Conservation (phyloP, 2,888 invertebrate species). For the Platerodrilus igneus region DNA sequence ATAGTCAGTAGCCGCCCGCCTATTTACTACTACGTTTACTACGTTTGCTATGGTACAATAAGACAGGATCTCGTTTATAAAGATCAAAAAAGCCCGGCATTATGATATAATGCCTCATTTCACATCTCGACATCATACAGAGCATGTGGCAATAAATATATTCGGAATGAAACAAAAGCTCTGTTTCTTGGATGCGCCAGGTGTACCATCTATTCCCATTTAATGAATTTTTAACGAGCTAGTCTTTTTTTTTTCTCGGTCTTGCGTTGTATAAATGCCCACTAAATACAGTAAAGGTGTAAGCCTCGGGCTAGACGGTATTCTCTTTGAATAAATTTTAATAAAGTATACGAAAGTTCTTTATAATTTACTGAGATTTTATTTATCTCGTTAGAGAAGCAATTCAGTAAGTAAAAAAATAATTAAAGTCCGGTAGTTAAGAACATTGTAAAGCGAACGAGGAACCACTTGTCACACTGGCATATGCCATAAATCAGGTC, state of each 20-base stretch:
- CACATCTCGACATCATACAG: too few species aligned
- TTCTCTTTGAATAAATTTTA: conserved; percentile 6
- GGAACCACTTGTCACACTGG: conserved; percentile 29
- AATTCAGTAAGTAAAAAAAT: conserved; percentile 17
- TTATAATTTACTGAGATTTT: neutral
- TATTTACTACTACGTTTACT: conserved; percentile 15
- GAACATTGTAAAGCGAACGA: conserved; percentile 20
- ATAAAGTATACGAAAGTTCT: conserved; percentile 1
- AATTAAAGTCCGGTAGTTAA: conserved; percentile 19
- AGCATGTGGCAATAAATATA: too few species aligned
- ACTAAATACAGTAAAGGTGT: conserved; percentile 11
- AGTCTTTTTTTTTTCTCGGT: conserved; percentile 17
- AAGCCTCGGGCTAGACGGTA: conserved; percentile 8
- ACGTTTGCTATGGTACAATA: conserved; percentile 17
- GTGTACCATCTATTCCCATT: conserved; percentile 18
- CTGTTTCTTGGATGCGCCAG: too few species aligned
- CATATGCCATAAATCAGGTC: conserved; percentile 30
- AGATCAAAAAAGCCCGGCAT: conserved; percentile 16
- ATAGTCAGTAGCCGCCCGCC: conserved; percentile 27
- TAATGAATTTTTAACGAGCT: conserved; percentile 25
- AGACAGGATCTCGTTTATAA: conserved; percentile 18
- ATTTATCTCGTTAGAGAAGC: conserved; percentile 10
- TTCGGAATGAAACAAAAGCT: too few species aligned
- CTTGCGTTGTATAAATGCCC: conserved; percentile 16
- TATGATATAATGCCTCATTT: conserved; percentile 17